phyloP scores from a whole-genome alignment of 2,797 vertebrate species.

The Myoxocephalus aenaeus region DNA sequence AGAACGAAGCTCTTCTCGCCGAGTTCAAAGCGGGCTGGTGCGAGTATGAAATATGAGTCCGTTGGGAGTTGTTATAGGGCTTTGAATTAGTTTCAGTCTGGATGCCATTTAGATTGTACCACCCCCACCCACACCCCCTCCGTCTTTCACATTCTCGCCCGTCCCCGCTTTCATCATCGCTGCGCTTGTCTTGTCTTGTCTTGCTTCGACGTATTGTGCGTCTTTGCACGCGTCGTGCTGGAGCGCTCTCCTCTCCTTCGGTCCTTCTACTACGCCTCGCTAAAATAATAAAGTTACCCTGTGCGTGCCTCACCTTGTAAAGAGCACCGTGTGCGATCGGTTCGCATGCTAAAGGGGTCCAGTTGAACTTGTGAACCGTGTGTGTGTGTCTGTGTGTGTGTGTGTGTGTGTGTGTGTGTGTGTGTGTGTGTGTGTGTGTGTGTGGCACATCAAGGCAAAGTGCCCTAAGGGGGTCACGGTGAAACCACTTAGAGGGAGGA shows the following conservation, averaged over 20 bases:
- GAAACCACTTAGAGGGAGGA: constrained; percentile 68
- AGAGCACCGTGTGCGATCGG: constrained; percentile 52
- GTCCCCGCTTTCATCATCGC: constrained; percentile 32
- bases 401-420: not conserved
- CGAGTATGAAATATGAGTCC: constrained; percentile 57
- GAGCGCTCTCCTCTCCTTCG: constrained; percentile 25
- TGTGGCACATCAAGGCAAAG: constrained; percentile 41
- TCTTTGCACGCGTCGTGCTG: constrained; percentile 34
- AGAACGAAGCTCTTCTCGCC: constrained; percentile 51
- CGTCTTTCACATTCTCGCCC: constrained; percentile 24
- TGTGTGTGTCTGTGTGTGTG: constrained; percentile 10
- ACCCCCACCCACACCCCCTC: constrained; percentile 7
- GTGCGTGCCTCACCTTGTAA: constrained; percentile 53
- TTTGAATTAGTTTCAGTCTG: constrained; percentile 71
- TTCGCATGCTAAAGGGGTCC: constrained; percentile 62
- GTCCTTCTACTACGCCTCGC: constrained; percentile 18
- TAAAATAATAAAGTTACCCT: constrained; percentile 37
- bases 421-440: too few species aligned
- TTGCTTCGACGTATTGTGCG: constrained; percentile 20
- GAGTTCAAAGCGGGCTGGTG: constrained; percentile 63
- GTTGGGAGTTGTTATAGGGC: constrained; percentile 65
- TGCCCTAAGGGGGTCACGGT: constrained; percentile 50
- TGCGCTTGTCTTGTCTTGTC: constrained; percentile 31
- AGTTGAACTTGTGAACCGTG: constrained; percentile 66
- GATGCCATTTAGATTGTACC: constrained; percentile 51